Evolutionary conservation across 2,113 vertebrate genomes (phyloP), one percentile per base, ranked within the genome.

Genomic region (Pelvicachromis taeniatus): DNA sequence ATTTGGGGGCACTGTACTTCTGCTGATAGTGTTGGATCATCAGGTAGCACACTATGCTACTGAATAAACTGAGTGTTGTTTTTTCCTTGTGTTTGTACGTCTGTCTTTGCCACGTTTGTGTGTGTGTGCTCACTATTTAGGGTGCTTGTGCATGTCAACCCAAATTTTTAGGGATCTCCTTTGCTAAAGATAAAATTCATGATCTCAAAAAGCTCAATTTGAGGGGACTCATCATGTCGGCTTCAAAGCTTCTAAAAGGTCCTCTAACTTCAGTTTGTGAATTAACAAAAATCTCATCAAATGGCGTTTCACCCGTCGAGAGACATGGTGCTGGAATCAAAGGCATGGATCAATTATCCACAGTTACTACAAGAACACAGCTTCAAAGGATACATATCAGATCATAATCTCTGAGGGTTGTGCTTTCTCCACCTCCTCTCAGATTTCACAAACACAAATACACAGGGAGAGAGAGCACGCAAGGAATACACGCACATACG

Each of bases 271-370:
- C 53, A 70, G 17, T 58, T 81, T 7, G 10, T 70, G 33, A 75
- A 87, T 85, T 77, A 81, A 84, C 63, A 75, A 63, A 82, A 70
- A 82, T 58, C 78, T 85, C 52, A 33, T 86, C 79, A 86, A 87
- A 91, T 85, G 78, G 65, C 33, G 77, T 80, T 91, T 82, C 83
- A 12, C 85, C 81, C 48, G 4, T 73, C 35, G 54, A 83, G 85
- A 89, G 80, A 89, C 88, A 78, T 54, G 42, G 73, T 68, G 84
- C 80, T 68, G 73, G 82, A 92, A 92, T 92, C 89, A 92, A 94
- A 91, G 89, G 86, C 87, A 86, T 55, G 68, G 91, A 94, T 95
- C 90, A 95, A 95, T 95, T 93, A 94, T 93, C 94, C 90, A 92
- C 92, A 92, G 89, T 90, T 94, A 95, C 88, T 86, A 93, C 86